Percentiles rank a stretch among this genome's conserved stretches.
Evolutionary conservation across 2,113 vertebrate species (phyloP).

Genomic region (Coracopsis vasa): DNA sequence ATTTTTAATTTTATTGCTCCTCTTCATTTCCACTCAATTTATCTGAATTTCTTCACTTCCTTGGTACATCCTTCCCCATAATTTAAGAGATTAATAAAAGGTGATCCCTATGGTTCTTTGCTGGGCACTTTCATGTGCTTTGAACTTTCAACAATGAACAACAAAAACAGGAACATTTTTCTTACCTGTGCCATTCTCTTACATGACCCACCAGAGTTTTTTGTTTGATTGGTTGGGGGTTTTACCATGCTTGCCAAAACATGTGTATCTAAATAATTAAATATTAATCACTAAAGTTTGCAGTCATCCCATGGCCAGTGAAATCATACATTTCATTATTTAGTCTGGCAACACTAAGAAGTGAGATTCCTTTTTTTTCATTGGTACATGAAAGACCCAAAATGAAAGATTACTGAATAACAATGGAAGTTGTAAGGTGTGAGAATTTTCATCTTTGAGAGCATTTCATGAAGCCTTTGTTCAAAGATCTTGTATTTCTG

Average conservation of each 20-base stretch:
- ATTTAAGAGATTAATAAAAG: constrained; percentile 3
- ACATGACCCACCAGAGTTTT: neutral
- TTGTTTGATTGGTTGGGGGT: neutral
- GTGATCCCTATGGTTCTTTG: neutral
- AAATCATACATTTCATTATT: neutral
- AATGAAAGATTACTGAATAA: neutral
- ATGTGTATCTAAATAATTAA: neutral
- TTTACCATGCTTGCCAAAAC: neutral
- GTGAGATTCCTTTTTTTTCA: neutral
- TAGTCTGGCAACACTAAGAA: neutral
- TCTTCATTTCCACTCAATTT: constrained; percentile 11
- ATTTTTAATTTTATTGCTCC: constrained; percentile 38
- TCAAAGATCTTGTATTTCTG: constrained; percentile 3
- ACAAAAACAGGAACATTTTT: neutral
- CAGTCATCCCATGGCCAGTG: neutral
- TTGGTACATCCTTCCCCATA: neutral
- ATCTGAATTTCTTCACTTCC: constrained; percentile 31
- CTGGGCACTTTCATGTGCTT: neutral
- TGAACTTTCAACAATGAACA: neutral
- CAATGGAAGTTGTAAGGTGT: neutral
- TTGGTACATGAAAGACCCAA: neutral
- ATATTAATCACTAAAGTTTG: neutral
- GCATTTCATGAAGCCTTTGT: neutral
- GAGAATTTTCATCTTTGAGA: neutral
- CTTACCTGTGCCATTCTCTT: neutral